Base-by-base conservation (phyloP, 1,140 invertebrate genomes). In the Aethina tumida region DNA sequence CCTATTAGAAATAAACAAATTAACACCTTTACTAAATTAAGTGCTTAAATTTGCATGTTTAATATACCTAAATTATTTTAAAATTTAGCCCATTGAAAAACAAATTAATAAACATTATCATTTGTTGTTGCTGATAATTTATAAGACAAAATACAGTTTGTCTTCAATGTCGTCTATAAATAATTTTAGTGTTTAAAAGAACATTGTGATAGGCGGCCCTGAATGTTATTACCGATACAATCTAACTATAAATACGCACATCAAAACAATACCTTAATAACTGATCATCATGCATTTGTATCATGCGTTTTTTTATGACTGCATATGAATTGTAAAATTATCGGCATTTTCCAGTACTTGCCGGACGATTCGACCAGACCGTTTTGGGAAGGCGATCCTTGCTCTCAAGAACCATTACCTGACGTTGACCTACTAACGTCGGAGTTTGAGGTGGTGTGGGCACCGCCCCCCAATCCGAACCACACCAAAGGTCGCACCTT, bases 361-460 rank as follows among this genome's bases (percentile, higher is more conserved):
- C 50, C 45, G 10, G 54, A 56, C 24, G 47, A 52, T 29, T 20
- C 34, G 13, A 30, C 29, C 17, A 35, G 36, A 14, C 44, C 54
- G 1, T 42, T 55, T 18, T 59, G 56, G 56, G 47, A 49, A 32
- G 54, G 52, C 7, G 51, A 59, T 39, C 41, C 45, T 13, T 59
- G 56, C 41, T 45, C 45, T 0, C 32, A 41, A 12, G 43, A 51
- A 9, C 27, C 30, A 15, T 22, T 59, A 19, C 30, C 44, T 5
- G 44, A 48, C 15, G 43, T 53, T 2, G 49, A 56, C 26, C 20
- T 59, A 17, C 41, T 57, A 13, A 43, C 49, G 1, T 34, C 47
- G 2, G 43, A 55, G 15, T 43, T 55, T 19, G 50, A 39, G 17
- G 43, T 59, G 5, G 19, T 47, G 8, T 59, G 56, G 56, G 40